Conservation (phyloP, 2,888 invertebrate genomes). For the Tachina lurida region DNA sequence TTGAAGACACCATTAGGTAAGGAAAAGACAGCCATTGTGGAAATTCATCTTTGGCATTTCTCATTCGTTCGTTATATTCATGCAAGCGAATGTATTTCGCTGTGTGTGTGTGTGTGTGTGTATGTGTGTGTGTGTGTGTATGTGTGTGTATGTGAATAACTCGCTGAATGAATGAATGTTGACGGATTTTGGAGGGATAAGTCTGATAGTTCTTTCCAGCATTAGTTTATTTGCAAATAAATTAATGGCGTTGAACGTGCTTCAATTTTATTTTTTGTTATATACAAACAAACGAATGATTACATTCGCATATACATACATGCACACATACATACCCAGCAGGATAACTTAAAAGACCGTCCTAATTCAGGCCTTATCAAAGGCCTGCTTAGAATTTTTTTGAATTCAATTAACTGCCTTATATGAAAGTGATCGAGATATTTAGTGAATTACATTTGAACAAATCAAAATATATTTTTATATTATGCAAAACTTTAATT, state of each 20-base stretch:
- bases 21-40: constrained; percentile 52
- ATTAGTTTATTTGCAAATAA: constrained; percentile 42
- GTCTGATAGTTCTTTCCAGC: constrained; percentile 29
- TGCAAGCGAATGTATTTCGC: not conserved
- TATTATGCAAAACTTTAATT: no score
- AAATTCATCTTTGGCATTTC: constrained; percentile 48
- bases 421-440: no score
- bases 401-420: no score
- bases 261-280: constrained; percentile 23
- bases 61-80: constrained; percentile 24
- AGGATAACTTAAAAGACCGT: no score
- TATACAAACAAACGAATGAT: not conserved
- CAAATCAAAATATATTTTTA: no score
- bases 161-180: constrained; percentile 15
- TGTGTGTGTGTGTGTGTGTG: no score
- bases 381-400: no score
- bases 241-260: constrained; percentile 62
- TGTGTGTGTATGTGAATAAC: constrained; percentile 11
- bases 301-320: not conserved
- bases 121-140: not conserved
- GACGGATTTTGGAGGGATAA: constrained; percentile 9
- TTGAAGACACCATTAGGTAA: constrained; percentile 56
- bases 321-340: no score
- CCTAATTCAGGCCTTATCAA: no score
- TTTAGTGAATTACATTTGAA: no score